Evolutionary conservation across 2,113 vertebrate species (phyloP).

Genomic region (Dicentrarchus labrax): DNA sequence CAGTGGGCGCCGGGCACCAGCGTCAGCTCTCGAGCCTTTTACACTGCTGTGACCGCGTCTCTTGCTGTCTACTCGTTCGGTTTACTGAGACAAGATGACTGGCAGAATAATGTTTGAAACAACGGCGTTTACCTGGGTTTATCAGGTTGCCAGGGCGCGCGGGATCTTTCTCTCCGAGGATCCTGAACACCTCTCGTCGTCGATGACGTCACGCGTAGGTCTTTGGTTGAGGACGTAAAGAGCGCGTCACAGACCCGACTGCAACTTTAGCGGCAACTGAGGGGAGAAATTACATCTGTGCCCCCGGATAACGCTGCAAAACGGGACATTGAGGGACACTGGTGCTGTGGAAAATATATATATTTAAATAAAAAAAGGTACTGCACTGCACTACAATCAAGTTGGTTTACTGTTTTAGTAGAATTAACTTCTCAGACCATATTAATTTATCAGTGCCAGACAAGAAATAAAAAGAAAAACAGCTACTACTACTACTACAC

Average conservation of each 20-base stretch:
- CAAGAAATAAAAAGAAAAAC: not conserved
- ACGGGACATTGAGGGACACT: not conserved
- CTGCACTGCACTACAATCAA: no score
- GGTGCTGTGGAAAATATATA: not conserved
- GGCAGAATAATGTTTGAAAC: constrained; percentile 59
- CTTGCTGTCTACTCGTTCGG: constrained; percentile 29
- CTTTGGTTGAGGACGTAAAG: constrained; percentile 73
- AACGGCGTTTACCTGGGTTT: constrained; percentile 83
- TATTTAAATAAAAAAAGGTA: no score
- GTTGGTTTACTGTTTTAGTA: no score
- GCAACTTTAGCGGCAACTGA: constrained; percentile 15
- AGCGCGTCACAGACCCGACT: constrained; percentile 26
- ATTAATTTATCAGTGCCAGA: not conserved
- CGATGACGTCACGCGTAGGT: constrained; percentile 84
- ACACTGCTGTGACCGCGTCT: constrained; percentile 38
- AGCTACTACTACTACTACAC: not conserved
- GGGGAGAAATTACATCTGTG: not conserved
- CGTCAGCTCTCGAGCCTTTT: constrained; percentile 46
- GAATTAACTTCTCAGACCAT: no score
- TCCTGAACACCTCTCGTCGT: constrained; percentile 87
- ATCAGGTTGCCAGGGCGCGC: constrained; percentile 86
- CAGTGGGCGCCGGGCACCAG: constrained; percentile 77
- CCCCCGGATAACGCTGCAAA: not conserved
- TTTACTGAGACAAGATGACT: constrained; percentile 52
- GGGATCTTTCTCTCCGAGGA: constrained; percentile 88